Base-by-base conservation (phyloP, 2,888 invertebrate genomes). In the Therioaphis trifolii region DNA sequence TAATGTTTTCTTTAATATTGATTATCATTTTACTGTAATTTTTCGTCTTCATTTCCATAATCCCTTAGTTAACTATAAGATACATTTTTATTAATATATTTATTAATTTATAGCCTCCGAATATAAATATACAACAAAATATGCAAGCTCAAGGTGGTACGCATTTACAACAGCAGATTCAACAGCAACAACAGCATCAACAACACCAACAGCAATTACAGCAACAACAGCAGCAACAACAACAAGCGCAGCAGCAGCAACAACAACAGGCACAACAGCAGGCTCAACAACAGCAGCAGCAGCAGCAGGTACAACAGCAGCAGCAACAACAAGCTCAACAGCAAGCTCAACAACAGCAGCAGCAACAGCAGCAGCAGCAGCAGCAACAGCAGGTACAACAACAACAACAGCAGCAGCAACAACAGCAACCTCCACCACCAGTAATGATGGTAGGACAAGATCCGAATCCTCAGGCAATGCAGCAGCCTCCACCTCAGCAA, bases 31-130 rank as follows among this genome's bases (percentile, higher is more conserved):
- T n/a, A n/a, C n/a, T n/a, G n/a, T n/a, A n/a, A n/a, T n/a, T n/a
- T n/a, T n/a, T n/a, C n/a, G n/a, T n/a, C n/a, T n/a, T n/a, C n/a
- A n/a, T n/a, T n/a, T n/a, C n/a, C n/a, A n/a, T n/a, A n/a, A n/a
- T n/a, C n/a, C n/a, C n/a, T n/a, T n/a, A n/a, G n/a, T n/a, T n/a
- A n/a, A n/a, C n/a, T n/a, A n/a, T n/a, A n/a, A n/a, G n/a, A n/a
- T n/a, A n/a, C n/a, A n/a, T n/a, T n/a, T n/a, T 52, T 55, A 55
- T 21, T 61, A 24, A 55, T 27, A n/a, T 78, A 40, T 75, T 24
- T 11, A 40, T 7, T 14, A 68, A 80, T 55, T 21, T 77, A 1
- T 27, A 85, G 85, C 85, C 85, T 15, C 85, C 85, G 7, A 72
- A 35, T 69, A 40, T 79, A 27, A 18, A 18, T 11, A 18, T 55